phyloP scores from a whole-genome alignment of 1,140 invertebrate species.

The Halotydeus destructor region DNA sequence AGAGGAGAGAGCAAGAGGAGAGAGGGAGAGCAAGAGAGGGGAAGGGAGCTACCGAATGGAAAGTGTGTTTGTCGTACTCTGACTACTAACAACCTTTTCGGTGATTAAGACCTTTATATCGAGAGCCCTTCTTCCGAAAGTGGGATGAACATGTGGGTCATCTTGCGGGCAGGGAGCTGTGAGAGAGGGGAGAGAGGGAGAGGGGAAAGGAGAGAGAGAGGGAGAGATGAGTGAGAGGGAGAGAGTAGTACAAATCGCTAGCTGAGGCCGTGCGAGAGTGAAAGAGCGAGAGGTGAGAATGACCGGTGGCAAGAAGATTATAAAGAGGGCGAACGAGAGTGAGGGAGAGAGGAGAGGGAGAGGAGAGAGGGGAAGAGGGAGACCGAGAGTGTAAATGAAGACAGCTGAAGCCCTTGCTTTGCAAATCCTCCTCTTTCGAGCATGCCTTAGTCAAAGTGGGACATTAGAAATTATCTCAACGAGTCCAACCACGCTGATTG shows the following conservation, averaged over 20 bases:
- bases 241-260: conserved; percentile 10
- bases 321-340: not conserved
- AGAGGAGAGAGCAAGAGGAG: conserved; percentile 2
- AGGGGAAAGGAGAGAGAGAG: not conserved
- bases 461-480: too few species aligned
- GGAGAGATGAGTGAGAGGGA: conserved; percentile 1
- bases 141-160: conserved; percentile 10
- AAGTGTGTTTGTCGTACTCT: not conserved
- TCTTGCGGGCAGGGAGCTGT: not conserved
- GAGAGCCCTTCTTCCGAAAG: conserved; percentile 4
- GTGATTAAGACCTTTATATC: conserved; percentile 22
- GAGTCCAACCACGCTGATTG: too few species aligned
- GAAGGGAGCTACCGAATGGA: not conserved
- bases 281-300: not conserved
- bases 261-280: conserved; percentile 1
- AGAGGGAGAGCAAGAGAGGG: not conserved
- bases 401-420: not conserved
- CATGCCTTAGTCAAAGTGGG: too few species aligned
- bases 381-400: not conserved
- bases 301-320: conserved; percentile 1
- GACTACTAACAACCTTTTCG: not conserved
- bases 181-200: not conserved
- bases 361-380: conserved; percentile 11
- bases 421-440: too few species aligned
- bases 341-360: not conserved